Conservation (phyloP, 37 sponge, comb jelly and placozoan species). For the Theonella swinhoei region DNA sequence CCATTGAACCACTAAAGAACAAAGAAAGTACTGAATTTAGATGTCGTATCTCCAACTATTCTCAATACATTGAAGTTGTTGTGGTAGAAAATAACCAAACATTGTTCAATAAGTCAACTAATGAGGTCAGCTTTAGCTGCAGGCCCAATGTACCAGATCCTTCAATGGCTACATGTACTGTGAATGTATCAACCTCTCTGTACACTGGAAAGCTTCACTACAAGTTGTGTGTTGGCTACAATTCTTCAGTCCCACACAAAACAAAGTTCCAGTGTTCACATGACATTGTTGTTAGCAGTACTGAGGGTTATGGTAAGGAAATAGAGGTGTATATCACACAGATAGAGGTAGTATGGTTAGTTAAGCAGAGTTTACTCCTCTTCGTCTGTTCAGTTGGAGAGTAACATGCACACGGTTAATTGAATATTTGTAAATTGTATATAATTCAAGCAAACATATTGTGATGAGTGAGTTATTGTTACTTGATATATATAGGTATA, state of each 20-base stretch:
- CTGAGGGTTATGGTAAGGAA: too few relatives aligned
- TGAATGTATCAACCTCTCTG: background rate
- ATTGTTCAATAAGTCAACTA: background rate
- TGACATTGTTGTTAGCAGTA: background rate
- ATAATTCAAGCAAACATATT: too few relatives aligned
- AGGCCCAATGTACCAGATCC: background rate
- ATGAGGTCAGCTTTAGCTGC: background rate
- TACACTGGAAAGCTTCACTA: background rate
- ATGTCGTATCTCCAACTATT: background rate
- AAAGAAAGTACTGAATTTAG: background rate
- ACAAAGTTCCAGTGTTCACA: background rate
- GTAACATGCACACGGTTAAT: too few relatives aligned
- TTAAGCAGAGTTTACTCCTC: too few relatives aligned
- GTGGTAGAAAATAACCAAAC: background rate
- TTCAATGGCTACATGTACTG: background rate
- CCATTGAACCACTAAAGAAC: background rate
- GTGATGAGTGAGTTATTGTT: too few relatives aligned
- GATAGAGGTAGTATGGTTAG: too few relatives aligned
- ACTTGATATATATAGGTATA: too few relatives aligned
- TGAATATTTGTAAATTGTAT: too few relatives aligned
- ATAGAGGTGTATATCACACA: too few relatives aligned
- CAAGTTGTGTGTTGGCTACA: background rate
- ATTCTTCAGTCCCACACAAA: background rate
- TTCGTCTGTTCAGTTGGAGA: too few relatives aligned
- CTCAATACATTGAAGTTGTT: background rate